Evolutionary conservation across 2,113 vertebrate genomes (phyloP), one percentile per base, ranked within the genome.

Genomic region (Bathybates hornii): DNA sequence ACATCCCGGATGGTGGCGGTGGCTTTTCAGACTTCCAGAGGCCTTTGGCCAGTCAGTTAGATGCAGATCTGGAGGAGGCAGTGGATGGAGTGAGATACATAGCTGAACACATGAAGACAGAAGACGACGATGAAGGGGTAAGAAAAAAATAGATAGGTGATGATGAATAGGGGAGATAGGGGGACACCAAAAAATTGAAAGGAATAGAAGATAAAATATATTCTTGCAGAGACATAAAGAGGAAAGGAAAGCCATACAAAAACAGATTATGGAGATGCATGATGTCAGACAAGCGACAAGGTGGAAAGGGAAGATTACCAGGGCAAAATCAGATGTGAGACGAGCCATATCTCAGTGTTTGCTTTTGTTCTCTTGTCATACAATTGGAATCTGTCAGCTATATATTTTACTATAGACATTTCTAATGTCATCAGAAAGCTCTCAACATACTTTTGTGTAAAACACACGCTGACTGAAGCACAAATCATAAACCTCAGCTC

Each of bases 121-220:
- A 97, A 87, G 96, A 97, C 3, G 95, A 95, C 7, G 94, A 97
- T 83, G 96, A 97, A 92, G 94, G 96, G 94, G 97, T 97, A 83
- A 96, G 5, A 19, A 53, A 86, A 78, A 27, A 78, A 84, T 11
- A 3, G 27, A 89, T 32, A 57, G 8, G 19, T 41, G 5, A 52
- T 29, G 29, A 56, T n/a, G 29, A 56, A 43, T 6, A 53, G 36
- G 9, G 50, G 21, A 38, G 52, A 53, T 71, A 16, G 45, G 45
- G 17, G 0, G 32, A 38, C 17, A 57, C 43, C 38, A 36, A 45
- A 52, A 43, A 7, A 27, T 12, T 17, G 0, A 36, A 36, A 80
- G 14, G 7, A 43, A 21, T 4, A 73, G 53, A 27, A 10, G 34
- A 87, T 6, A 68, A 34, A 59, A 50, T 43, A 19, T 16, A 48